Conservation (phyloP, 1,140 invertebrate genomes). For the Triops cancriformis region DNA sequence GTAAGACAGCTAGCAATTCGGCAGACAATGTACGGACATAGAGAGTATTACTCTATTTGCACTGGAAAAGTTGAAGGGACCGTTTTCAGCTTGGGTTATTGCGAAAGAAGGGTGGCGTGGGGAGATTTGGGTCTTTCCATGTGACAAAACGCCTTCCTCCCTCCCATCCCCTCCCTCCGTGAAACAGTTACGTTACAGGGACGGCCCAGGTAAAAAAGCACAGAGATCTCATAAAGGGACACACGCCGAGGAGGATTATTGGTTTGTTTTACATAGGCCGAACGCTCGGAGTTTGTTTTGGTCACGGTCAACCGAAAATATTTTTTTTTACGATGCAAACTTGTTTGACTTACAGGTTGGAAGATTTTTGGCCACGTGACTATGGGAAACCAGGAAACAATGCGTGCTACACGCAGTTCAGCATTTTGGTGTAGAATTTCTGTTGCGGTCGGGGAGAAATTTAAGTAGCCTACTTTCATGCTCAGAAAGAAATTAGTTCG, state of each 20-base stretch:
- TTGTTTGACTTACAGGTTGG: background rate
- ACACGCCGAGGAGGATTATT: background rate
- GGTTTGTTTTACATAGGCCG: background rate
- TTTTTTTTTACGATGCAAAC: constrained; percentile 7
- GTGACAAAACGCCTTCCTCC: constrained; percentile 8
- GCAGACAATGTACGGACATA: constrained; percentile 1
- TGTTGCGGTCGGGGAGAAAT: no score
- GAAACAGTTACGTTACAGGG: background rate
- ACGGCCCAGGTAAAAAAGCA: background rate
- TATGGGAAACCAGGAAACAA: background rate
- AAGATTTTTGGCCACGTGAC: background rate
- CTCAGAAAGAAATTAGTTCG: no score
- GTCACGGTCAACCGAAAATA: background rate
- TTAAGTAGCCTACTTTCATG: no score
- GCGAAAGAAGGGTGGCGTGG: background rate
- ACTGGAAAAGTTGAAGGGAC: background rate
- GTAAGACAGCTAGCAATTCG: background rate
- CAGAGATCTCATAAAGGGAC: background rate
- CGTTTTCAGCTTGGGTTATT: background rate
- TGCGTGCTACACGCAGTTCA: background rate
- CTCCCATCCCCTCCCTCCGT: background rate
- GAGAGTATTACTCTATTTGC: background rate
- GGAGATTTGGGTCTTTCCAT: background rate
- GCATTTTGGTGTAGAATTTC: background rate
- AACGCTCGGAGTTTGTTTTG: background rate